Evolutionary conservation across 1,140 invertebrate genomes (phyloP), one percentile per base, ranked within the genome.

Genomic region (Scaptomyza pallida): DNA sequence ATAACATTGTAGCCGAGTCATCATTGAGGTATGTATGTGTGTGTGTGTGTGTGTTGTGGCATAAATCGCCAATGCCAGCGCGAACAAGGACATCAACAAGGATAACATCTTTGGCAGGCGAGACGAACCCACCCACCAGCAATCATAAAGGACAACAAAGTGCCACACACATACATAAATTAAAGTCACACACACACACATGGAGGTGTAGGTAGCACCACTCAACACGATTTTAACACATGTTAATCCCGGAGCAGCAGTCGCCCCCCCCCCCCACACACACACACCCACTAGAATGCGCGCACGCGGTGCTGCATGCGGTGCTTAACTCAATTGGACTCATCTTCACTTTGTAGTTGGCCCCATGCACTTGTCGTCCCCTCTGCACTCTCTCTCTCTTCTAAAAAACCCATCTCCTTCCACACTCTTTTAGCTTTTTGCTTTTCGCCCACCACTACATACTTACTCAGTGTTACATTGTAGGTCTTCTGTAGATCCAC

Each of bases 401-500:
- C 3, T 2, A 23, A 23, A 23, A 4, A 23, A 23, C 30, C 15
- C 9, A 15, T 40, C 9, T 8, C 8, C 9, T n/a, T n/a, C n/a
- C n/a, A n/a, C n/a, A n/a, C n/a, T n/a, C n/a, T n/a, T n/a, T n/a
- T n/a, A n/a, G n/a, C n/a, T n/a, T n/a, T n/a, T n/a, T 0, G 5
- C 23, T 26, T 26, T 26, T 26, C 6, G 23, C 6, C 35, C 2
- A n/a, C n/a, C n/a, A n/a, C n/a, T n/a, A n/a, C 5, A 50, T 70
- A 91, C 97, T 97, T 93, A 98, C 97, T 98, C 78, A 98, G 94
- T 75, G 96, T 96, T 68, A 96, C 95, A 93, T 98, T 98, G 92
- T 95, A 97, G 91, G 95, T 95, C 91, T 97, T 96, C 89, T 97
- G 97, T 81, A 97, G 95, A 90, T 98, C 97, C 64, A 98, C 96